Base-by-base conservation (phyloP, 2,888 invertebrate genomes). In the Micoletzkya japonica region DNA sequence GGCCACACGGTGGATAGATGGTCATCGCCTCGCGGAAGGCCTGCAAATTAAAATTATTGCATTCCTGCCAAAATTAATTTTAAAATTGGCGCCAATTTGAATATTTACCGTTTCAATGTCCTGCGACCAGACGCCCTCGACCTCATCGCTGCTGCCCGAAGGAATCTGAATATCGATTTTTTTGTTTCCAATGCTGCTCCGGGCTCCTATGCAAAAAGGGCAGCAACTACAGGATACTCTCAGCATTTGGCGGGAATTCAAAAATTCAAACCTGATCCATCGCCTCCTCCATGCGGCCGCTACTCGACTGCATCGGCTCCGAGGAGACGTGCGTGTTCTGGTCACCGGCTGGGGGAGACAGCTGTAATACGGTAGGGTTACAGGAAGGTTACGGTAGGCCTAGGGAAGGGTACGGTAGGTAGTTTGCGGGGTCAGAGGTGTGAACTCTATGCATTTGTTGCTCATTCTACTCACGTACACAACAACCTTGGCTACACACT, bases 1-100 rank as follows among this genome's bases (percentile, higher is more conserved):
- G 90, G 80, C 98, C 98, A 88, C 98, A 98, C 77, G 98, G 98
- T 75, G 98, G 98, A 90, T 98, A 99, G 87, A 98, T 97, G 86
- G 96, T 95, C 87, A 99, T 90, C 78, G 98, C 98, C 90, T 98
- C 98, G 88, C 98, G 97, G 89, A 98, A 98, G 2, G 83, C 84
- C 73, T 75, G 60, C 10, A 69, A 60, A 28, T 10, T 24, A 61
- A 7, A 37, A n/a, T 4, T 24, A 10, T 6, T 58, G n/a, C n/a
- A n/a, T n/a, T n/a, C n/a, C n/a, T n/a, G n/a, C n/a, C n/a, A n/a
- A n/a, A n/a, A n/a, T n/a, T n/a, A n/a, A n/a, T n/a, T n/a, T n/a
- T n/a, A n/a, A n/a, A n/a, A n/a, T n/a, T n/a, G n/a, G n/a, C n/a
- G n/a, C n/a, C n/a, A n/a, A n/a, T n/a, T n/a, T n/a, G n/a, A n/a